These are phyloP conservation scores for Stegostoma tigrinum DNA, from an alignment of 2,113 vertebrate genomes.

Conservation along the genomic window DNA sequence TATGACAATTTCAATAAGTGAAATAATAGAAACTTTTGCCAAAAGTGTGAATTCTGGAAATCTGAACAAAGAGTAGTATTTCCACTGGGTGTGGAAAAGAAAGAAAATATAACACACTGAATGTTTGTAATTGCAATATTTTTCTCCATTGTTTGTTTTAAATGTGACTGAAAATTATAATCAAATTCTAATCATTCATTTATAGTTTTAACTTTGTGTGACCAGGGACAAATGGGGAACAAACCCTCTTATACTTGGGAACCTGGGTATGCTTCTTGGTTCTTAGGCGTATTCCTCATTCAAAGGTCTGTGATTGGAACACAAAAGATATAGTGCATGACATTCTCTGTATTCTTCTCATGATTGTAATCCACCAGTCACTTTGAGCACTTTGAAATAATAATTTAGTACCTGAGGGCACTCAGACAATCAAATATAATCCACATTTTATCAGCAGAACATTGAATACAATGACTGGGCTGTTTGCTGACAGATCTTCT, in stretches of 20 bases:
- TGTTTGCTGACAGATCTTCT: conserved; percentile 43
- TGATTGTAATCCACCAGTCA: background rate
- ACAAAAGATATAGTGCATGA: background rate
- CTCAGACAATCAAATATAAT: background rate
- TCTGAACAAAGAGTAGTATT: background rate
- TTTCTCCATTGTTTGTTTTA: background rate
- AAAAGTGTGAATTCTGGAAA: background rate
- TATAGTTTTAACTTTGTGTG: background rate
- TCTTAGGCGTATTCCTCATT: background rate
- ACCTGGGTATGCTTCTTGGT: background rate
- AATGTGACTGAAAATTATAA: background rate
- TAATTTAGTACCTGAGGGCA: background rate
- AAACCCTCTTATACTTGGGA: background rate
- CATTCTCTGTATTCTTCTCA: background rate
- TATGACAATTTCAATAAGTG: background rate
- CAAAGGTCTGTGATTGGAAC: background rate
- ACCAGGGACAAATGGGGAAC: background rate
- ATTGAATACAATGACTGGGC: conserved; percentile 40
- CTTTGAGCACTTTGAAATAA: background rate
- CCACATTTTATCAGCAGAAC: background rate
- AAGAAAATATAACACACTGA: background rate
- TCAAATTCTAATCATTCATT: background rate
- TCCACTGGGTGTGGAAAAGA: background rate
- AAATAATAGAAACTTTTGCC: background rate
- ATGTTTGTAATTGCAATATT: background rate